phyloP scores from a whole-genome alignment of 2,888 invertebrate species.

The Cheilosia grossa region DNA sequence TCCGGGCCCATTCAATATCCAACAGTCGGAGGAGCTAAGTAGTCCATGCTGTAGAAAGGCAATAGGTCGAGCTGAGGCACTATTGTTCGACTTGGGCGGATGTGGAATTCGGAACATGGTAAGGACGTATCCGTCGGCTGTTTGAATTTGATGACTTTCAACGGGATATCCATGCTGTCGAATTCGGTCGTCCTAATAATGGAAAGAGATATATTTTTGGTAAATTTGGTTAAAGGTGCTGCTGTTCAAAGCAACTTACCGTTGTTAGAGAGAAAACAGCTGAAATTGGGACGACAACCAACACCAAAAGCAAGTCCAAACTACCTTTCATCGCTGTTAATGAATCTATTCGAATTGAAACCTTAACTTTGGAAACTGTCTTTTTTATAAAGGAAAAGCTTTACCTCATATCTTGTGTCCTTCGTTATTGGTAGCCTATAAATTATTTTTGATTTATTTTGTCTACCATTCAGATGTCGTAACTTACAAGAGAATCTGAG shows the following conservation, averaged over 20 bases:
- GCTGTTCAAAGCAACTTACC: not conserved
- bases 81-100: constrained; percentile 70
- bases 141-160: constrained; percentile 88
- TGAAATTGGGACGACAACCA: too few species aligned
- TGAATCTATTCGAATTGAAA: too few species aligned
- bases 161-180: constrained; percentile 84
- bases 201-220: too few species aligned
- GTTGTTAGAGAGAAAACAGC: not conserved
- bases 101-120: constrained; percentile 91
- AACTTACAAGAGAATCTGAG: too few species aligned
- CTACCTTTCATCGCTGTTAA: too few species aligned
- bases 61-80: constrained; percentile 76
- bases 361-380: too few species aligned
- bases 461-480: too few species aligned
- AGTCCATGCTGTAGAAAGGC: constrained; percentile 89
- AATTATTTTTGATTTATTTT: too few species aligned
- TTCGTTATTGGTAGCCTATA: too few species aligned
- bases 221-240: not conserved
- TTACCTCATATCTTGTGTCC: too few species aligned
- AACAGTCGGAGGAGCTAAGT: constrained; percentile 88
- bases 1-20: constrained; percentile 88
- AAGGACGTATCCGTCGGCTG: constrained; percentile 92
- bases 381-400: too few species aligned
- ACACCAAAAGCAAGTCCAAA: too few species aligned
- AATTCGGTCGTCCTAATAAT: constrained; percentile 78